These are phyloP conservation scores for Ophioninae sp. DNA, from an alignment of 2,888 invertebrate genomes.

Conservation along the genomic window DNA sequence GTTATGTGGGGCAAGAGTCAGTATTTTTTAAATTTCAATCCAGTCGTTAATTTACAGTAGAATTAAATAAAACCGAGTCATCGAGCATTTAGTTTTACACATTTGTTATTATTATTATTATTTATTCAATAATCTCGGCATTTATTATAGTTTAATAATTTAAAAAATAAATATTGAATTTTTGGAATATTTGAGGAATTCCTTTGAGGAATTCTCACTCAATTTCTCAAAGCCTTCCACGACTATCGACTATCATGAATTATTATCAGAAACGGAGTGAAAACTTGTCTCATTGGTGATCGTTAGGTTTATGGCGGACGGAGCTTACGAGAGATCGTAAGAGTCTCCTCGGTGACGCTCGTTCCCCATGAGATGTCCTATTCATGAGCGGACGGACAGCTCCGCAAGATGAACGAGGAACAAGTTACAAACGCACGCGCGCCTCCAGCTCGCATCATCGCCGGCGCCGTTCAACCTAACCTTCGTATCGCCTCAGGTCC, in stretches of 20 bases:
- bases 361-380: conserved; percentile 14
- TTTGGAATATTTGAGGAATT: not conserved
- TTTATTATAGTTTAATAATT: too few species aligned
- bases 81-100: too few species aligned
- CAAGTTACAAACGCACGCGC: conserved; percentile 41
- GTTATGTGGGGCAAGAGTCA: not conserved
- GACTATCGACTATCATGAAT: conserved; percentile 68
- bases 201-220: not conserved
- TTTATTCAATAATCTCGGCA: too few species aligned
- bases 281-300: conserved; percentile 72
- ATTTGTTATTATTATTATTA: too few species aligned
- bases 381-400: conserved; percentile 32
- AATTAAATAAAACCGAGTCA: too few species aligned
- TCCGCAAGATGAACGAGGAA: conserved; percentile 40
- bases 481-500: conserved; percentile 41
- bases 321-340: not conserved
- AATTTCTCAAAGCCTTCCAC: conserved; percentile 37
- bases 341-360: not conserved
- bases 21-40: not conserved
- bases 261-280: conserved; percentile 67
- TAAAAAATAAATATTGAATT: too few species aligned
- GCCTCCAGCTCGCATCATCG: conserved; percentile 29
- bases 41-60: too few species aligned
- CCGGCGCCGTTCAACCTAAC: conserved; percentile 39
- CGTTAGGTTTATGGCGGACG: conserved; percentile 49